Conservation (phyloP, 2,113 vertebrate genomes). For the Gopherus flavomarginatus region DNA sequence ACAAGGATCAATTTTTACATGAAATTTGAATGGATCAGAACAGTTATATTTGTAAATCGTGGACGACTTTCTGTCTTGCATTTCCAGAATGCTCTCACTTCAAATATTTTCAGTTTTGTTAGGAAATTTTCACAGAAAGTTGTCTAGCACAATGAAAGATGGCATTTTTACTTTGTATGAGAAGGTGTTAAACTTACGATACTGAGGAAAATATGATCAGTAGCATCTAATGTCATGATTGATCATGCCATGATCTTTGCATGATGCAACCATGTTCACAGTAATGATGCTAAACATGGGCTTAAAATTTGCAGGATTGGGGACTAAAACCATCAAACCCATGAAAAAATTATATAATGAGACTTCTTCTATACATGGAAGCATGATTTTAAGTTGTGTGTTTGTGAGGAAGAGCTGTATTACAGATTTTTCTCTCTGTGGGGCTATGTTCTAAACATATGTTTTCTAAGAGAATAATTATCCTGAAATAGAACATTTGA, state of each 20-base stretch:
- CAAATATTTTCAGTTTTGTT: neutral
- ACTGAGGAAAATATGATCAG: neutral
- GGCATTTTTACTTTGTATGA: neutral
- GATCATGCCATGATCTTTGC: neutral
- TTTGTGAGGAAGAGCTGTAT: neutral
- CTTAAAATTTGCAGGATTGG: neutral
- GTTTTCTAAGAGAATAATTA: neutral
- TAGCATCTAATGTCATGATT: neutral
- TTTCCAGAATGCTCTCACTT: neutral
- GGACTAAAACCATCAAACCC: neutral
- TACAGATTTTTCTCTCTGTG: rapidly evolving
- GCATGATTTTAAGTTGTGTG: neutral
- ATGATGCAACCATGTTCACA: neutral
- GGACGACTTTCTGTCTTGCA: neutral
- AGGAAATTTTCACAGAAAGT: neutral
- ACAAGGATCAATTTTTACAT: neutral
- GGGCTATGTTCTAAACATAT: neutral
- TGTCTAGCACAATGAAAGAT: neutral
- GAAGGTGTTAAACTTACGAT: neutral
- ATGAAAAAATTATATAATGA: neutral
- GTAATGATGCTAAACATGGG: neutral
- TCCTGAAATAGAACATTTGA: neutral
- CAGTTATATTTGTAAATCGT: neutral
- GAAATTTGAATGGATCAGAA: neutral
- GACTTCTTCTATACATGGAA: neutral